A percentile compares a stretch with the other conserved stretches of the same genome.
Evolutionary conservation across 2,888 invertebrate species (phyloP).

Genomic region (Oscheius sp.): DNA sequence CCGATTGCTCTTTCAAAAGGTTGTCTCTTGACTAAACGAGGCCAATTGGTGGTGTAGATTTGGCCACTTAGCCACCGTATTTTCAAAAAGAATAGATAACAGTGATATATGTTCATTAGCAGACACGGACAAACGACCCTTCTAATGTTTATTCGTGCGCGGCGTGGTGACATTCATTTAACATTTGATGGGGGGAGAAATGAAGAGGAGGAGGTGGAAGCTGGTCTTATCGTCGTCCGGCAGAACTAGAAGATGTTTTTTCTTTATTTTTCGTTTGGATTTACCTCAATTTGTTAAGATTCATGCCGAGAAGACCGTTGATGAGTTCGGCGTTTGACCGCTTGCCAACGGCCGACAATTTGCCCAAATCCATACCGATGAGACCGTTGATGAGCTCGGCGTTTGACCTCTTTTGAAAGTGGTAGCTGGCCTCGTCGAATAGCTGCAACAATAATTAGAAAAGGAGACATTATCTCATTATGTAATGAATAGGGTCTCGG

Average conservation of each 20-base stretch:
- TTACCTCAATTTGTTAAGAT: constrained; percentile 65
- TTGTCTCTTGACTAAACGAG: not conserved
- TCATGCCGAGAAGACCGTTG: constrained; percentile 72
- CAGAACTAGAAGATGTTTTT: constrained; percentile 31
- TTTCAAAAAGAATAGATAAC: too few species aligned
- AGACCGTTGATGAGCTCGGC: constrained; percentile 72
- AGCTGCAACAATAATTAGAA: constrained; percentile 18
- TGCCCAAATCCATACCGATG: constrained; percentile 71
- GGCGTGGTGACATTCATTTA: constrained; percentile 18
- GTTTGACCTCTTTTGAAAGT: constrained; percentile 63
- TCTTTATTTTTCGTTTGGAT: constrained; percentile 28
- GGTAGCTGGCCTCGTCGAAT: constrained; percentile 41
- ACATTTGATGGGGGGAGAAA: constrained; percentile 10
- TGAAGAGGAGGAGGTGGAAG: not conserved
- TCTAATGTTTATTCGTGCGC: constrained; percentile 34
- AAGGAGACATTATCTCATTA: too few species aligned
- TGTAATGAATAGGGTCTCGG: too few species aligned
- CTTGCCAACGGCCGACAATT: constrained; percentile 68
- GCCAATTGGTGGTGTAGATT: not conserved
- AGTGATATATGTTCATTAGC: not conserved
- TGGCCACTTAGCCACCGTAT: not conserved
- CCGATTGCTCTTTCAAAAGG: not conserved
- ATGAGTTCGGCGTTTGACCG: constrained; percentile 71
- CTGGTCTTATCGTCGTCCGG: constrained; percentile 31
- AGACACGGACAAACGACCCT: constrained; percentile 27